These are phyloP conservation scores for Plagodis pulveraria DNA, from an alignment of 2,888 invertebrate species.

Conservation along the genomic window DNA sequence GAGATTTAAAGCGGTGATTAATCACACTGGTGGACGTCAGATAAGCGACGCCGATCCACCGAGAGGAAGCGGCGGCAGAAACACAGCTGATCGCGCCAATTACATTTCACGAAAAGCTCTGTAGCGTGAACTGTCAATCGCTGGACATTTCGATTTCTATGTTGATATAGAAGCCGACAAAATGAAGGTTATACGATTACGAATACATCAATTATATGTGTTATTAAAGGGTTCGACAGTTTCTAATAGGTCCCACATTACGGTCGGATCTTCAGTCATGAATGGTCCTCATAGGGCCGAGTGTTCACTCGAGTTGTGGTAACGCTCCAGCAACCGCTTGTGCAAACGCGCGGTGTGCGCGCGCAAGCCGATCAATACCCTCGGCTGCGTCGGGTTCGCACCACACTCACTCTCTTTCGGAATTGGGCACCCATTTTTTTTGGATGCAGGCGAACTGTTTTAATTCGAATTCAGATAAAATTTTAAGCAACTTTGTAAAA, in stretches of 20 bases:
- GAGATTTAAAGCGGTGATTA: conserved; percentile 70
- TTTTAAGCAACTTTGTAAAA: conserved; percentile 28
- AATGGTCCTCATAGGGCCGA: conserved; percentile 68
- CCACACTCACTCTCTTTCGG: conserved; percentile 70
- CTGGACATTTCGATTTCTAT: conserved; percentile 20
- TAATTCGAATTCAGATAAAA: conserved; percentile 51
- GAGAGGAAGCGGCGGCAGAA: conserved; percentile 41
- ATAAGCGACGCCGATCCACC: conserved; percentile 55
- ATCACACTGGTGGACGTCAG: conserved; percentile 69
- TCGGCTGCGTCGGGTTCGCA: conserved; percentile 73
- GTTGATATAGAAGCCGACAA: background rate
- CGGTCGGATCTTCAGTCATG: conserved; percentile 55
- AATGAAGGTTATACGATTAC: conserved; percentile 14
- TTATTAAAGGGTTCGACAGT: conserved; percentile 9
- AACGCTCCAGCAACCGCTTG: conserved; percentile 72
- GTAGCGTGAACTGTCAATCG: conserved; percentile 33
- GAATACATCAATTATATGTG: conserved; percentile 11
- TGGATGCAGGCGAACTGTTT: conserved; percentile 58
- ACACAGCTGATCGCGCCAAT: conserved; percentile 58
- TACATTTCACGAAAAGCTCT: conserved; percentile 46
- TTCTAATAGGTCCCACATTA: conserved; percentile 17
- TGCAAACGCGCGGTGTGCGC: conserved; percentile 79
- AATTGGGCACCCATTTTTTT: conserved; percentile 74
- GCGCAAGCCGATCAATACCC: conserved; percentile 82
- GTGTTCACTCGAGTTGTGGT: conserved; percentile 73